Conservation (phyloP, 2,797 vertebrate genomes). For the Poeciliopsis gracilis region DNA sequence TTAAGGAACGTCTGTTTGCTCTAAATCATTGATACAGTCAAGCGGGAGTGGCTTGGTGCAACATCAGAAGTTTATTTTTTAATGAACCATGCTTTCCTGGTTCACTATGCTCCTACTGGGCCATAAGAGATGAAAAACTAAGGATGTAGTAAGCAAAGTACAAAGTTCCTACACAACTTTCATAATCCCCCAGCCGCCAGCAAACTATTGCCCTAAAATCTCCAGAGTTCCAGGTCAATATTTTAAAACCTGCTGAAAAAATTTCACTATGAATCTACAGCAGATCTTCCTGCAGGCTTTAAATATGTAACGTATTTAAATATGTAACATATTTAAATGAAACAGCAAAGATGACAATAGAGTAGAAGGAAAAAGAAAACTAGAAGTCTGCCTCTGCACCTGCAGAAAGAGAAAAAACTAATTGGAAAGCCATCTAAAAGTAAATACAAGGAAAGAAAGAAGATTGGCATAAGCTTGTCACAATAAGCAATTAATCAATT, state of each 20-base stretch:
- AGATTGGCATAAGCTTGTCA: not conserved
- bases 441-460: not conserved
- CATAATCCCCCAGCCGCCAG: not conserved
- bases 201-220: not conserved
- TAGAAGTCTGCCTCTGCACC: too few relatives aligned
- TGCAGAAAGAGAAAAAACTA: not conserved
- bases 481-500: too few relatives aligned
- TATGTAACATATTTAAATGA: not conserved
- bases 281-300: not conserved
- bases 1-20: conserved; percentile 60
- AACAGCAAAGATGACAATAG: too few relatives aligned
- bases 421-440: not conserved
- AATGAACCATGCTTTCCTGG: conserved; percentile 61
- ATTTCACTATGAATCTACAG: not conserved
- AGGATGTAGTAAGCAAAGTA: conserved; percentile 14
- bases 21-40: conserved; percentile 78
- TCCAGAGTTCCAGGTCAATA: not conserved
- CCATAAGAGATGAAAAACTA: not conserved
- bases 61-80: conserved; percentile 77
- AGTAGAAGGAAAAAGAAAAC: too few relatives aligned
- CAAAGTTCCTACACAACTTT: not conserved
- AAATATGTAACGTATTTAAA: not conserved
- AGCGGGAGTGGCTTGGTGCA: conserved; percentile 47
- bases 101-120: conserved; percentile 26
- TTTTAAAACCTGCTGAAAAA: not conserved